Evolutionary conservation across 2,797 vertebrate genomes (phyloP).

Genomic region (Chrosomus eos): DNA sequence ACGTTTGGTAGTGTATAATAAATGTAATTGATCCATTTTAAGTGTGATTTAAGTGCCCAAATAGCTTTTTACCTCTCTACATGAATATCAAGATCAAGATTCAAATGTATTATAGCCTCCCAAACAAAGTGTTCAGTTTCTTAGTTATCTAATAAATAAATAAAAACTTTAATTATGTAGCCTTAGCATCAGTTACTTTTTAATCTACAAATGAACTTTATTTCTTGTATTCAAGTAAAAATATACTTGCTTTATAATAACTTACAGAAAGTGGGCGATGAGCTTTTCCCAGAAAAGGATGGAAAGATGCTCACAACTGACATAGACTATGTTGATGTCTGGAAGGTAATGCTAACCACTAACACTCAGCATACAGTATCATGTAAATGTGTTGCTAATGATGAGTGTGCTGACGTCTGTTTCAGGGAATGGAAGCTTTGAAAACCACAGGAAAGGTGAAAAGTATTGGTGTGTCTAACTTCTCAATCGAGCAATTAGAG

Average conservation of each 20-base stretch:
- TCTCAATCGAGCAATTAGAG: constrained; percentile 76
- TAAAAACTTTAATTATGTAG: not conserved
- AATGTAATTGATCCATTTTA: not conserved
- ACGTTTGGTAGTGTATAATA: not conserved
- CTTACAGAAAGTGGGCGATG: constrained; percentile 73
- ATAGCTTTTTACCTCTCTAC: not conserved
- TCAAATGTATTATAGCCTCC: not conserved
- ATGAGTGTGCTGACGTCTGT: constrained; percentile 7
- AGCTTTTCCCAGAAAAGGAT: constrained; percentile 73
- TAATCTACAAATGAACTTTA: not conserved
- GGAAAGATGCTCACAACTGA: constrained; percentile 71
- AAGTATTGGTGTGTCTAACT: constrained; percentile 82
- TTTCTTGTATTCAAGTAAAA: not conserved
- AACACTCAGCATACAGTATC: not conserved
- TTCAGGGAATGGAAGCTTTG: constrained; percentile 78
- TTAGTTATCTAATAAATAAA: not conserved
- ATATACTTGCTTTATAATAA: constrained; percentile 1
- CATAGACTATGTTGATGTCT: constrained; percentile 79
- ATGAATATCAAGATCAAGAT: not conserved
- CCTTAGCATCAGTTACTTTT: not conserved
- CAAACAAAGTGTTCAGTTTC: not conserved
- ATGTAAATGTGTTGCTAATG: not conserved
- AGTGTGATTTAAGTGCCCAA: not conserved
- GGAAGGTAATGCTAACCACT: constrained; percentile 72
- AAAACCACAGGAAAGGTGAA: constrained; percentile 76